These are phyloP conservation scores for Dioctria rufipes DNA, from an alignment of 2,888 invertebrate species.

Conservation along the genomic window DNA sequence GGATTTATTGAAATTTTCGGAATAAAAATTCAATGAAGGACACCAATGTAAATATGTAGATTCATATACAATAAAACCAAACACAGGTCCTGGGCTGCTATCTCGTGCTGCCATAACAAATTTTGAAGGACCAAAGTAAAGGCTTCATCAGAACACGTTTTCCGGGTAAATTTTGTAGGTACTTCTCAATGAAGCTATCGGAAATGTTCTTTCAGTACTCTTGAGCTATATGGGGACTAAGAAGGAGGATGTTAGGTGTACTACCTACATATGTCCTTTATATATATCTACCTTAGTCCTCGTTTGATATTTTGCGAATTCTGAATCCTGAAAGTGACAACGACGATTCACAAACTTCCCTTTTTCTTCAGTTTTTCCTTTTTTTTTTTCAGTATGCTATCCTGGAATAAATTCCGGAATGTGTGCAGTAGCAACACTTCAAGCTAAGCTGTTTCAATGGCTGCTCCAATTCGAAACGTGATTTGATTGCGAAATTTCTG, in stretches of 20 bases:
- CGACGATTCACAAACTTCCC: slow-evolving; percentile 33
- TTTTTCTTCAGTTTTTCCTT: background rate
- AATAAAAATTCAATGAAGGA: slow-evolving; percentile 35
- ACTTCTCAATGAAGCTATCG: slow-evolving; percentile 13
- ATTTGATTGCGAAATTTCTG: slow-evolving; percentile 45
- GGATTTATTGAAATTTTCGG: slow-evolving; percentile 27
- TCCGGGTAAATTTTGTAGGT: background rate
- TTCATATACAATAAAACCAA: background rate
- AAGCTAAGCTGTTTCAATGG: slow-evolving; percentile 43
- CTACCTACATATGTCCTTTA: too few relatives aligned
- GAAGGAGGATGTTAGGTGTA: too few relatives aligned
- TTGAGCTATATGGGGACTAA: background rate
- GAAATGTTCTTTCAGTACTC: background rate
- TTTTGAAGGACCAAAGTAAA: background rate
- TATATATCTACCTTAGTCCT: background rate
- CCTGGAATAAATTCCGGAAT: slow-evolving; percentile 22
- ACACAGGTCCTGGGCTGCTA: background rate
- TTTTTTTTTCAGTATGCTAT: too few relatives aligned
- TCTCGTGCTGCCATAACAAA: background rate
- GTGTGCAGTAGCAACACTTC: slow-evolving; percentile 28
- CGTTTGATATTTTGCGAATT: slow-evolving; percentile 43
- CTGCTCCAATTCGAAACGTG: slow-evolving; percentile 33
- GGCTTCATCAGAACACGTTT: slow-evolving; percentile 24
- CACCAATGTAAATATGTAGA: slow-evolving; percentile 1
- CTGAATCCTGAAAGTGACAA: slow-evolving; percentile 18